These are phyloP conservation scores for Sarcophaga rosellei DNA, from an alignment of 2,888 invertebrate species.

Conservation along the genomic window DNA sequence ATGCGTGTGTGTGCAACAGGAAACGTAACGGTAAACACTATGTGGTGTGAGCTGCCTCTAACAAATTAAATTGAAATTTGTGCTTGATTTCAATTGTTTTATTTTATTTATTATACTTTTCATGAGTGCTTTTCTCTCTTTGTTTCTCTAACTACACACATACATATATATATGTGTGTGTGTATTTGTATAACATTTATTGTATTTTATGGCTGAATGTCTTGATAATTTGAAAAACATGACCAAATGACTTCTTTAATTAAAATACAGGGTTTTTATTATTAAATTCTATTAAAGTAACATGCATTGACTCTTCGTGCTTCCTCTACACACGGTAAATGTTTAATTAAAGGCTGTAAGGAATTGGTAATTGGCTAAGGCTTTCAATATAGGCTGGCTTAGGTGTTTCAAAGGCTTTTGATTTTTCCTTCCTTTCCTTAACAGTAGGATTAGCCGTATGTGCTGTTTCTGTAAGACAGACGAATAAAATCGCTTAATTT, in stretches of 20 bases:
- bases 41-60: not conserved
- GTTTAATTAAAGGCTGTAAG: not conserved
- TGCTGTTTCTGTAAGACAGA: too few species aligned
- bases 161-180: not conserved
- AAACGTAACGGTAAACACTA: not conserved
- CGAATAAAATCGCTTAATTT: too few species aligned
- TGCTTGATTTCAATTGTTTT: conserved; percentile 72
- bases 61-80: conserved; percentile 73
- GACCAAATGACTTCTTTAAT: conserved; percentile 55
- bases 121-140: conserved; percentile 3
- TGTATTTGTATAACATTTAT: conserved; percentile 33
- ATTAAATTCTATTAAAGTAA: not conserved
- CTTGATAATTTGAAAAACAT: conserved; percentile 39
- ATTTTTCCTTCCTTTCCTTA: too few species aligned
- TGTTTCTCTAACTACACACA: conserved; percentile 4
- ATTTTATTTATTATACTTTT: conserved; percentile 32
- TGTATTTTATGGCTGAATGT: conserved; percentile 39
- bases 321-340: not conserved
- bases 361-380: too few species aligned
- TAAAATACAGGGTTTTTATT: conserved; percentile 36
- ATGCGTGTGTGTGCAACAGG: conserved; percentile 19
- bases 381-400: too few species aligned
- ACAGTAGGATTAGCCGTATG: too few species aligned
- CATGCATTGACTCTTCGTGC: not conserved
- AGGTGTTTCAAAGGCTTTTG: too few species aligned